Conservation (phyloP, 2,888 invertebrate genomes). For the Eueremaeus valkanovi region DNA sequence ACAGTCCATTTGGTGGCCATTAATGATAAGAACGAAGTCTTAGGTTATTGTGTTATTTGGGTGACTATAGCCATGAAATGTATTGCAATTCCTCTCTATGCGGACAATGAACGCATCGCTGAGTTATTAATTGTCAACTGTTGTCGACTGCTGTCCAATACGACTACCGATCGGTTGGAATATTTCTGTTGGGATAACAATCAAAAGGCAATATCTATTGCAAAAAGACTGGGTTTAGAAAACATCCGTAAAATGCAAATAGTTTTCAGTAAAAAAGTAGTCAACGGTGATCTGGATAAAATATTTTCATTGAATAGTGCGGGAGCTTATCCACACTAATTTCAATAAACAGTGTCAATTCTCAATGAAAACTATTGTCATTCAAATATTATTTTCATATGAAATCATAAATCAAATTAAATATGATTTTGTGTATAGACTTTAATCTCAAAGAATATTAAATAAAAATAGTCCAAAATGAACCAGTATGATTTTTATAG, state of each 20-base stretch:
- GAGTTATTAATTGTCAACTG: conserved; percentile 31
- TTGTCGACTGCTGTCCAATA: neutral
- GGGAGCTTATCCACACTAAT: neutral
- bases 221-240: neutral
- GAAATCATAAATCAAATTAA: no score
- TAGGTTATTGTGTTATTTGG: conserved; percentile 27
- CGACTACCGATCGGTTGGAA: neutral
- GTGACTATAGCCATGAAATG: neutral
- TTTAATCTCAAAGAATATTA: no score
- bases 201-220: neutral
- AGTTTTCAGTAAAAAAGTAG: neutral
- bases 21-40: conserved; percentile 18
- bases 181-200: neutral
- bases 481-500: no score
- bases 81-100: conserved; percentile 43
- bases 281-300: neutral
- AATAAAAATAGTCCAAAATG: no score
- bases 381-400: no score
- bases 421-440: no score
- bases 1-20: conserved; percentile 40
- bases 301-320: neutral
- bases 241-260: neutral
- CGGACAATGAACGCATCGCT: conserved; percentile 42
- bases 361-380: no score
- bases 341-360: no score